Evolutionary conservation across 2,113 vertebrate genomes (phyloP).

Genomic region (Gulo gulo): DNA sequence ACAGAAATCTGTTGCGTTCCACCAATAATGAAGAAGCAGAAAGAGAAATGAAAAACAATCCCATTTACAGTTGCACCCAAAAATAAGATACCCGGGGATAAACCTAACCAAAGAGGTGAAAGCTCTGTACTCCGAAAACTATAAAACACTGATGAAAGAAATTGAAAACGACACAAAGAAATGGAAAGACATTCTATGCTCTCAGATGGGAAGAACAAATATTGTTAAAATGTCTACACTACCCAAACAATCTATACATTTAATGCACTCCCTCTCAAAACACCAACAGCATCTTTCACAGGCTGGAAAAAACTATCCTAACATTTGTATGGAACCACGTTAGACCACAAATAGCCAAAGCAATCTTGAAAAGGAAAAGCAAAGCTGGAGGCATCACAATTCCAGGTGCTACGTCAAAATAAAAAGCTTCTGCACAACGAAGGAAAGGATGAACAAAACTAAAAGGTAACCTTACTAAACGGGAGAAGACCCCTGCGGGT

Average conservation of each 20-base stretch:
- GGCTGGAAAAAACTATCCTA: too few species aligned
- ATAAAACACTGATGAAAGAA: not conserved
- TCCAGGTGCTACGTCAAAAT: too few species aligned
- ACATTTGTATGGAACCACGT: too few species aligned
- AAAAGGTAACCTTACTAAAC: too few species aligned
- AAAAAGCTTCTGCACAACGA: too few species aligned
- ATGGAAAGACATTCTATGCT: not conserved
- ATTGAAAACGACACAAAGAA: not conserved
- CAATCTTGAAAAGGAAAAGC: too few species aligned
- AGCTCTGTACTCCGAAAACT: not conserved
- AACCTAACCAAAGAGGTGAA: not conserved
- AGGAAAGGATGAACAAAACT: too few species aligned
- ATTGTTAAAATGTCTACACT: not conserved
- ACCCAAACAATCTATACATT: not conserved
- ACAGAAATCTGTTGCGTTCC: not conserved
- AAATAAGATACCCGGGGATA: not conserved
- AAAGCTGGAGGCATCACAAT: too few species aligned
- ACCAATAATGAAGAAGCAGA: not conserved
- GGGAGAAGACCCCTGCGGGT: too few species aligned
- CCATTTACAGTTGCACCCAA: not conserved
- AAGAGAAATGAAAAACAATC: not conserved
- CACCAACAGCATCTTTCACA: too few species aligned
- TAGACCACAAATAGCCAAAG: too few species aligned
- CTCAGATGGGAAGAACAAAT: not conserved
- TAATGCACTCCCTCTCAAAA: too few species aligned